These are phyloP conservation scores for Phengaris alcon DNA, from an alignment of 2,888 invertebrate genomes.

Conservation along the genomic window DNA sequence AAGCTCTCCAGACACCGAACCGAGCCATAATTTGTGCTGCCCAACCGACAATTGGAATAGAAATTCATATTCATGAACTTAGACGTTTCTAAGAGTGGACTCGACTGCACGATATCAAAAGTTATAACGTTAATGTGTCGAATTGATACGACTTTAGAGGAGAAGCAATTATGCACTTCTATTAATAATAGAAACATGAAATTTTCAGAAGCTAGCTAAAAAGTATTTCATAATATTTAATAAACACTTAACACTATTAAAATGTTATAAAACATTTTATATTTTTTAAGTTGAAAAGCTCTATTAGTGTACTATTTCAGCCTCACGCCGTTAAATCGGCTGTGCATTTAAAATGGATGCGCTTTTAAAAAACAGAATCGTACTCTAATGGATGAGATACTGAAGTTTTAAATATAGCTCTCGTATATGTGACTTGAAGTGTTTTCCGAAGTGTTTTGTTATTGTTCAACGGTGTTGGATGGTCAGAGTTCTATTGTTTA, in stretches of 20 bases:
- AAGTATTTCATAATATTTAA: not conserved
- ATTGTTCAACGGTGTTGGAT: conserved; percentile 38
- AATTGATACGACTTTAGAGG: not conserved
- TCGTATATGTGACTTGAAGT: conserved; percentile 50
- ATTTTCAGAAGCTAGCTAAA: not conserved
- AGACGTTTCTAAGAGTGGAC: conserved; percentile 3
- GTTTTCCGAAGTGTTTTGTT: conserved; percentile 50
- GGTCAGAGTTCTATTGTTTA: conserved; percentile 2
- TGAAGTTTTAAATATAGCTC: conserved; percentile 57
- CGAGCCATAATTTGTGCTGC: conserved; percentile 23
- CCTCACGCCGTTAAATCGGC: conserved; percentile 13
- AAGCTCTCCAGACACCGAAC: conserved; percentile 21
- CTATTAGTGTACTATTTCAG: conserved; percentile 21
- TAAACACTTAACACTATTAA: not conserved
- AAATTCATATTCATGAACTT: conserved; percentile 27
- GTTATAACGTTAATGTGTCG: not conserved
- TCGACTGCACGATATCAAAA: not conserved
- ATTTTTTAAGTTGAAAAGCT: conserved; percentile 9
- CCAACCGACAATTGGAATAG: conserved; percentile 29
- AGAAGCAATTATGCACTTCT: not conserved
- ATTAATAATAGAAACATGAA: not conserved
- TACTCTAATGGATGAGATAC: conserved; percentile 38
- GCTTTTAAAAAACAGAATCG: conserved; percentile 37
- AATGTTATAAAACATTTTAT: conserved; percentile 9
- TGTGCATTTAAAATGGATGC: conserved; percentile 29